A percentile compares a stretch with the other conserved stretches of the same genome.
Conservation (phyloP, 2,888 invertebrate genomes). For the Drosophila kanekoi region DNA sequence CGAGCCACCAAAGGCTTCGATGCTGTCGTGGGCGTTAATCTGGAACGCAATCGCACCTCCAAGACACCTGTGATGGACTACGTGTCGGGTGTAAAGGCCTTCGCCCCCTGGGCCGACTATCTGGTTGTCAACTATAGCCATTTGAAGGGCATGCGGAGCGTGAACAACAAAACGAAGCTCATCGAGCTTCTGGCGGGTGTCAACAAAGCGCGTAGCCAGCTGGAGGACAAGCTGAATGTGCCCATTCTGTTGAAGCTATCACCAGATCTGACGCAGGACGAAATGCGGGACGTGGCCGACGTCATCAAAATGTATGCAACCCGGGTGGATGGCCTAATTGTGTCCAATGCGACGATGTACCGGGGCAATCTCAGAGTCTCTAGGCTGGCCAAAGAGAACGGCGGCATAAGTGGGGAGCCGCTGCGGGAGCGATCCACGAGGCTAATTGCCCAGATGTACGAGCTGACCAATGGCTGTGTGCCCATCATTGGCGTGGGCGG, state of each 20-base stretch:
- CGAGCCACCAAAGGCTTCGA: constrained; percentile 84
- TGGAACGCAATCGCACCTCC: constrained; percentile 97
- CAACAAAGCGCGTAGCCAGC: constrained; percentile 87
- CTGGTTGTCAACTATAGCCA: constrained; percentile 98
- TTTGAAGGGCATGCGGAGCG: constrained; percentile 93
- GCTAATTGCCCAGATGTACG: constrained; percentile 94
- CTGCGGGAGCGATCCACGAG: constrained; percentile 92
- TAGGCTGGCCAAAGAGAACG: constrained; percentile 87
- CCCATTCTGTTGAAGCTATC: constrained; percentile 97
- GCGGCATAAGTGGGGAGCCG: constrained; percentile 97
- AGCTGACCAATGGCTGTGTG: constrained; percentile 91
- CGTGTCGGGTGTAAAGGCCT: constrained; percentile 91
- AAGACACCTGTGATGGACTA: constrained; percentile 92
- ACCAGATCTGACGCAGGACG: constrained; percentile 92
- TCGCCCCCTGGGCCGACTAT: constrained; percentile 95
- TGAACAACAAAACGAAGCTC: constrained; percentile 92
- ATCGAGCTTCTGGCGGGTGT: constrained; percentile 89
- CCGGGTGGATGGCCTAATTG: constrained; percentile 95
- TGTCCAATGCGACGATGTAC: constrained; percentile 96
- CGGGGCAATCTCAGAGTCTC: constrained; percentile 88
- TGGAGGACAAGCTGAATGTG: constrained; percentile 86
- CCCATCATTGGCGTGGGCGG: constrained; percentile 99
- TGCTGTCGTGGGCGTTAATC: constrained; percentile 94
- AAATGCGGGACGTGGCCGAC: constrained; percentile 92
- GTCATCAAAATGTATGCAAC: constrained; percentile 88